Base-by-base conservation (phyloP, 2,888 invertebrate genomes). In the Coenonympha arcania region DNA sequence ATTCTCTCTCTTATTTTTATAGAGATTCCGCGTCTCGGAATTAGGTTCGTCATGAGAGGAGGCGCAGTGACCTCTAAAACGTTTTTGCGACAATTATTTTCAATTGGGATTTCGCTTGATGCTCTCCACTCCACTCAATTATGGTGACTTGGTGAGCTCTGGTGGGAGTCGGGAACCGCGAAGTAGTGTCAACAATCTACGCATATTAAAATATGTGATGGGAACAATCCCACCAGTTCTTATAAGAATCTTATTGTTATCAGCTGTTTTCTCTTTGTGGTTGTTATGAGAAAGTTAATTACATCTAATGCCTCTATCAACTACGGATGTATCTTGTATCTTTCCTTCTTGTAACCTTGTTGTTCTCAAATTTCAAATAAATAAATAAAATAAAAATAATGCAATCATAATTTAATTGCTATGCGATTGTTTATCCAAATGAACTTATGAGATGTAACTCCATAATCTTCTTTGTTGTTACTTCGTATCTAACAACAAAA, bases 101-200 rank as follows among this genome's bases (percentile, higher is more conserved):
- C 78, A 79, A 79, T 79, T 79, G 75, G 61, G 65, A 63, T 61
- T 68, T 68, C 65, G 69, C 71, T 68, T 69, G 56, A 54, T 68
- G 71, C 66, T 64, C 68, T 66, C n/a, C n/a, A n/a, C n/a, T n/a
- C 63, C 60, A 65, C 57, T 63, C 73, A 78, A 77, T 77, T 62
- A 61, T 57, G 62, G 56, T 58, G 57, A 58, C 61, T 60, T 57
- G 62, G 56, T 58, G 57, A 58, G 58, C 46, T 54, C 56, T 62
- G 52, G 54, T 57, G 58, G 48, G 28, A 37, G 24, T 43, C 31
- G 26, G 44, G 11, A 46, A 48, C 43, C 31, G 26, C 45, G 11
- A 46, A 48, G 13, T 45, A 41, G 45, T 50, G 30, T 15, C 24
- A 31, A 55, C 54, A 52, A 56, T 55, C 55, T 45, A 26, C 28